phyloP scores from a whole-genome alignment of 1,140 invertebrate species.

The Harlomillsia oculata region DNA sequence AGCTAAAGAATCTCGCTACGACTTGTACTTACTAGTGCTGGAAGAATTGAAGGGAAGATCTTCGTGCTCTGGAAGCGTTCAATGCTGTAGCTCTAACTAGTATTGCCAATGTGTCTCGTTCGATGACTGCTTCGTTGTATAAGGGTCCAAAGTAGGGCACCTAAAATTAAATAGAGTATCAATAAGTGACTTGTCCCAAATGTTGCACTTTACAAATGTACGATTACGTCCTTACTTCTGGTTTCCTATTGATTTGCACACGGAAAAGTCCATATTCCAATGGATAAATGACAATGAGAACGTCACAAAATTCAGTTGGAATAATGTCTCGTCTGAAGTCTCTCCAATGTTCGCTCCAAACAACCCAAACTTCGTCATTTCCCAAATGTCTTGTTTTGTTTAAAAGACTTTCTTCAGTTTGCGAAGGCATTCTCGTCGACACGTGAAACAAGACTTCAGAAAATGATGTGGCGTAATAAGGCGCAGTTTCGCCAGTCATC shows the following conservation, averaged over 20 bases:
- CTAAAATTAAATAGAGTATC: no score
- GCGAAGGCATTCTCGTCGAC: constrained; percentile 91
- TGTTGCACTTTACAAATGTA: background rate
- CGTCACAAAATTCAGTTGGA: constrained; percentile 98
- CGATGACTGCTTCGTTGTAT: constrained; percentile 87
- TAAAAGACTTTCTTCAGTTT: constrained; percentile 68
- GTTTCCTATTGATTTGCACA: constrained; percentile 72
- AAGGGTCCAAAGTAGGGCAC: constrained; percentile 92
- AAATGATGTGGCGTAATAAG: constrained; percentile 92
- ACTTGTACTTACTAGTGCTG: constrained; percentile 69
- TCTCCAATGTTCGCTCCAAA: constrained; percentile 94
- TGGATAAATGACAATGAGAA: constrained; percentile 94
- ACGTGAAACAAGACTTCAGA: constrained; percentile 79
- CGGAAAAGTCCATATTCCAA: constrained; percentile 68
- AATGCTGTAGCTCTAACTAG: constrained; percentile 84
- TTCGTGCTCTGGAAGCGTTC: constrained; percentile 81
- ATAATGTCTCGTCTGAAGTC: constrained; percentile 94
- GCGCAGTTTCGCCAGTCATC: constrained; percentile 82
- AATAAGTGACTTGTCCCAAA: background rate
- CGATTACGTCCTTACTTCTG: constrained; percentile 54
- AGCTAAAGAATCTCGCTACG: background rate
- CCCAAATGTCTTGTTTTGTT: constrained; percentile 93
- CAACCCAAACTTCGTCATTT: constrained; percentile 98
- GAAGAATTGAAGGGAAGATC: constrained; percentile 75
- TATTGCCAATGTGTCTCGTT: constrained; percentile 69